Conservation (phyloP, 2,113 vertebrate species). For the Pedionomus torquatus region DNA sequence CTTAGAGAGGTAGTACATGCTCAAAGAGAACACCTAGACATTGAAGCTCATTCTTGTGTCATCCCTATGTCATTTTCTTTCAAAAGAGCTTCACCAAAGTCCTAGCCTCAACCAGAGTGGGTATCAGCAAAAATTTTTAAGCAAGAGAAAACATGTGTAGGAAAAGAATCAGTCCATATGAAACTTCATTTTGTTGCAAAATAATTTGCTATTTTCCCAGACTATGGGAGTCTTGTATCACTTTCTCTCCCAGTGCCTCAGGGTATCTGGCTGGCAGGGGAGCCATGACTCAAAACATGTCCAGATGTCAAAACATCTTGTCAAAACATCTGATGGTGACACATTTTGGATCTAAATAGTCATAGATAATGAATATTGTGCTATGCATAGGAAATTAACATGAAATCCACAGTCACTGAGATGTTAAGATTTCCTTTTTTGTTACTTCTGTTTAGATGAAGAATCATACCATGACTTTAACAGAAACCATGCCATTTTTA, state of each 20-base stretch:
- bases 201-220: neutral
- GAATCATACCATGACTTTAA: neutral
- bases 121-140: neutral
- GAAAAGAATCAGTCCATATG: neutral
- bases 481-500: neutral
- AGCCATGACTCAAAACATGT: neutral
- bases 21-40: neutral
- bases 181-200: neutral
- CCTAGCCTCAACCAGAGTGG: fast-evolving
- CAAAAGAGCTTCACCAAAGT: neutral
- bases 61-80: neutral
- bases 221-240: neutral
- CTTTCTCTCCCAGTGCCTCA: neutral
- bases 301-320: neutral
- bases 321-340: neutral
- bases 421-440: neutral
- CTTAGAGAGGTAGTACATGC: fast-evolving
- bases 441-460: neutral
- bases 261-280: neutral
- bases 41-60: neutral
- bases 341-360: neutral
- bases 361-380: neutral
- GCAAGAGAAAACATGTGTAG: neutral
- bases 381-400: neutral
- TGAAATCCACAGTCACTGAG: neutral